Base-by-base conservation (phyloP, 2,113 vertebrate genomes). In the Pterocles gutturalis region DNA sequence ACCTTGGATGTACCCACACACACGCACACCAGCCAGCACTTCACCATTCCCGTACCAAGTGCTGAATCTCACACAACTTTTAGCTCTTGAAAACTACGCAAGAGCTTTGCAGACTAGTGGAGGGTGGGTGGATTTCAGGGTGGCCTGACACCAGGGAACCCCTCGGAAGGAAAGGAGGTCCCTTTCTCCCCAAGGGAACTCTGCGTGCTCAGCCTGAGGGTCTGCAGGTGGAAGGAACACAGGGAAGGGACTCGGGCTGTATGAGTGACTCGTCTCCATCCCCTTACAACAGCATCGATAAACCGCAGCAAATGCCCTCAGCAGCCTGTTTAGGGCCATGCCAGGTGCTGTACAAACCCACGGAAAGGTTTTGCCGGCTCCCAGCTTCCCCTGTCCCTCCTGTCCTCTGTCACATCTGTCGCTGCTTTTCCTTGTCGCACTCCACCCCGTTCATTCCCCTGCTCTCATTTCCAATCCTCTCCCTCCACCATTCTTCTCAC, bases 191-290 rank as follows among this genome's bases (percentile, higher is more conserved):
- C 24, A 10, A 24, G 6, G 16, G 12, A 70, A 9, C 13, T 7
- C 29, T 22, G 25, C 0, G 1, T 16, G 3, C 10, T 26, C 10
- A 1, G 2, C 11, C 26, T 45, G 49, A 46, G 58, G 25, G 9
- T 53, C 31, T 78, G 60, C 64, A 61, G 34, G 49, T 73, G 83
- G 28, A 80, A 62, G 31, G 14, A 70, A 19, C 10, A 6, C 28
- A 49, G 38, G 9, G 16, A 61, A 62, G 31, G 43, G 26, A 15
- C 26, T 26, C 4, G 6, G 26, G 9, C 20, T 80, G 21, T 13
- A 17, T 10, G 14, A 80, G 31, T 28, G 25, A 11, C 11, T 46
- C 14, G 76, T 43, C 11, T 9, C 34, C 25, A 10, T 7, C 3
- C 16, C 20, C 8, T 6, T 26, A 12, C 28, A 41, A 25, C 4